Evolutionary conservation across 2,797 vertebrate genomes (phyloP).

Genomic region (Micrastur ruficollis): DNA sequence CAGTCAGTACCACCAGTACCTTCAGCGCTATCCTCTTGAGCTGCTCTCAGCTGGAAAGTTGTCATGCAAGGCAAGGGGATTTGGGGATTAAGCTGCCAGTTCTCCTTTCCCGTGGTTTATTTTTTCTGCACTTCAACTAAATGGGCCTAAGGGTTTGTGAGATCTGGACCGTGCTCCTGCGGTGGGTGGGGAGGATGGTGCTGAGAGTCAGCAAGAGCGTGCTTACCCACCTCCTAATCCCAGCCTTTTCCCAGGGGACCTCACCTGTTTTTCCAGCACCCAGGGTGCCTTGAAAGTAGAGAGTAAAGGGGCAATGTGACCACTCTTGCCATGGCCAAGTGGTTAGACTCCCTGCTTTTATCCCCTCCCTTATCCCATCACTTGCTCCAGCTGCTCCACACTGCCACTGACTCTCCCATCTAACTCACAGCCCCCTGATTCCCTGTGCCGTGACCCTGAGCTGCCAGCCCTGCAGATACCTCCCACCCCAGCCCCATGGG

Average conservation of each 20-base stretch:
- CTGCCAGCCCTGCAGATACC: neutral
- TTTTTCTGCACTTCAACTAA: conserved; percentile 4
- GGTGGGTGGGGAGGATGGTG: neutral
- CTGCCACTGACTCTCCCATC: neutral
- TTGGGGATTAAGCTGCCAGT: conserved; percentile 21
- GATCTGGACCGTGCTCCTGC: neutral
- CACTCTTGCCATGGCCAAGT: neutral
- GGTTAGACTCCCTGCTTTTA: neutral
- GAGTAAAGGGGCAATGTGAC: neutral
- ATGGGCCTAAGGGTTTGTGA: neutral
- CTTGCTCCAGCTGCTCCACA: neutral
- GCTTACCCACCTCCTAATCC: neutral
- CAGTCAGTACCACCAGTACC: neutral
- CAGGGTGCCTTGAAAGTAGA: neutral
- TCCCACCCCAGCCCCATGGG: neutral
- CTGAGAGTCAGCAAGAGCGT: neutral
- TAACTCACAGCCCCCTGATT: neutral
- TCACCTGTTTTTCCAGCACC: neutral
- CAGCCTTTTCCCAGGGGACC: neutral
- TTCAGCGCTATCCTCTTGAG: neutral
- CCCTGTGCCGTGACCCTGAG: neutral
- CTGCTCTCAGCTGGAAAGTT: neutral
- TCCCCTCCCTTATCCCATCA: neutral
- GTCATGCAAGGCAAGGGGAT: neutral
- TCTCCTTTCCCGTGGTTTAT: neutral